Evolutionary conservation across 2,113 vertebrate species (phyloP).

Genomic region (Colius striatus): DNA sequence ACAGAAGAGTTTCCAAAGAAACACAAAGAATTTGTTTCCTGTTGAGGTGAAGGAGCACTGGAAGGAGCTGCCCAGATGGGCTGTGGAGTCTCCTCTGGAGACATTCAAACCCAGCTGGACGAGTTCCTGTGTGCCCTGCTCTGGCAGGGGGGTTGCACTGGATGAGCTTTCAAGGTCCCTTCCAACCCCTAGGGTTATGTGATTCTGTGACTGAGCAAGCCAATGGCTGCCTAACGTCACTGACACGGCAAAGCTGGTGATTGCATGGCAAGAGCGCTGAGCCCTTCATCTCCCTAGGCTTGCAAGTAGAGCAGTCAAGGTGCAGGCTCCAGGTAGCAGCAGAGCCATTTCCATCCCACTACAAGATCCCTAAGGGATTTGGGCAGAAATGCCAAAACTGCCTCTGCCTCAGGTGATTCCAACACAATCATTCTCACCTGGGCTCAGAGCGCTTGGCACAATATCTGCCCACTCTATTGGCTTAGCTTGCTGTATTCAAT

Average conservation of each 20-base stretch:
- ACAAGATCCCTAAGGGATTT: rapidly evolving
- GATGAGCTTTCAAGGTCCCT: too few relatives aligned
- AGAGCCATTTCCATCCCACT: neutral
- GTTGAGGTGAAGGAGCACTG: too few relatives aligned
- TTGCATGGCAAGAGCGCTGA: neutral
- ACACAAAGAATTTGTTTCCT: too few relatives aligned
- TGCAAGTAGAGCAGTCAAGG: neutral
- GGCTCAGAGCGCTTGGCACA: neutral
- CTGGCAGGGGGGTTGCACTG: too few relatives aligned
- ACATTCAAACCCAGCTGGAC: too few relatives aligned
- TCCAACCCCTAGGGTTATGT: too few relatives aligned
- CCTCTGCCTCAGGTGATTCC: neutral
- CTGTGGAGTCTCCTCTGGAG: too few relatives aligned
- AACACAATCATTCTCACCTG: neutral
- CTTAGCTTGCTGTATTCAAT: neutral
- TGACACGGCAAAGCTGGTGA: neutral
- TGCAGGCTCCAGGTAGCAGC: neutral
- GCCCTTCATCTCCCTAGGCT: neutral
- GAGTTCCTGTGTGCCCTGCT: too few relatives aligned
- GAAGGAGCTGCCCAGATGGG: too few relatives aligned
- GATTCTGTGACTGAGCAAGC: neutral
- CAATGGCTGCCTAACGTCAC: neutral
- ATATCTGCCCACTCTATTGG: neutral
- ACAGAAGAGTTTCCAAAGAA: too few relatives aligned
- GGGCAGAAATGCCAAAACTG: neutral